phyloP scores from a whole-genome alignment of 2,888 invertebrate genomes.

The Acrobasis suavella region DNA sequence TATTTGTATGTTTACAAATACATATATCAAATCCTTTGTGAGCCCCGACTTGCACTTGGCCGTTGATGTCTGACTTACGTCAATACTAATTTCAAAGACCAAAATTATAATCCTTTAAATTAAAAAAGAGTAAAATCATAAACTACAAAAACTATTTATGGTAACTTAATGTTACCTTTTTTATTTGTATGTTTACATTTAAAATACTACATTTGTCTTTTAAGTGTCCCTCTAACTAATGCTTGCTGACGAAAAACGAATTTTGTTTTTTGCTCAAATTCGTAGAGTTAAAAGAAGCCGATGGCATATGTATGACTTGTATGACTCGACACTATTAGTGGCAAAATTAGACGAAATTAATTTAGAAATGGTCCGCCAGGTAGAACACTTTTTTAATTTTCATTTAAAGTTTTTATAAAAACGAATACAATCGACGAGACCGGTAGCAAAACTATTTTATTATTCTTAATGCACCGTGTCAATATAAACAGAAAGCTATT shows the following conservation, averaged over 20 bases:
- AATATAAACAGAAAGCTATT: constrained; percentile 72
- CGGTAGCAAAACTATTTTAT: constrained; percentile 75
- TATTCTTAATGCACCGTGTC: constrained; percentile 66
- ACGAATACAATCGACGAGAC: constrained; percentile 54
- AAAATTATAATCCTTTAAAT: no score
- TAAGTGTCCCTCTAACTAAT: constrained; percentile 76
- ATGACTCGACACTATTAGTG: constrained; percentile 71
- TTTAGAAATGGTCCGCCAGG: constrained; percentile 61
- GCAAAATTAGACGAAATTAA: constrained; percentile 71
- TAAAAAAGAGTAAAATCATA: no score
- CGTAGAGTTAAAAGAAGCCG: constrained; percentile 62
- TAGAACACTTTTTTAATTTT: constrained; percentile 52
- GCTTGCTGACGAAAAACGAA: constrained; percentile 67
- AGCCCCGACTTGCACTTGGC: no score
- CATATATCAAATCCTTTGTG: no score
- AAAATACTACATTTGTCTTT: constrained; percentile 56
- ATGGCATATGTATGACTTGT: constrained; percentile 59
- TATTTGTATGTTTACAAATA: neutral
- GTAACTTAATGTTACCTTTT: neutral
- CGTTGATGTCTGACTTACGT: no score
- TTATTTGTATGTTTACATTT: constrained; percentile 6
- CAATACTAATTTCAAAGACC: no score
- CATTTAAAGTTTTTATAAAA: constrained; percentile 47
- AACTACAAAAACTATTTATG: constrained; percentile 9
- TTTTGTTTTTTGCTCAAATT: constrained; percentile 53